phyloP scores from a whole-genome alignment of 2,797 vertebrate species.

The Ambastaia sidthimunki region DNA sequence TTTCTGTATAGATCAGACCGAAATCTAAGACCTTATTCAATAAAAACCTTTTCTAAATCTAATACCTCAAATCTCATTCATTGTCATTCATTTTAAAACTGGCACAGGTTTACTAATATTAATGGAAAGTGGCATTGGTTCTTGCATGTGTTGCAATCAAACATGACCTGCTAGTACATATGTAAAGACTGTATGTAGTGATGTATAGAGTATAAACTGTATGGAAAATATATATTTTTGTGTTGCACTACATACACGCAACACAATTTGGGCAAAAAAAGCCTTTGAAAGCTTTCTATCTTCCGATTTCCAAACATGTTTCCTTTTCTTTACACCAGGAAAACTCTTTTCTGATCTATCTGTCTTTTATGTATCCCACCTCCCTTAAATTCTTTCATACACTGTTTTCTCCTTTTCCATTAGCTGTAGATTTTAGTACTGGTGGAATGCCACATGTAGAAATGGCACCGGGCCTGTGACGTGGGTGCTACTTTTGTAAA shows the following conservation, averaged over 20 bases:
- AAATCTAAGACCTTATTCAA: too few relatives aligned
- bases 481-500: slow-evolving; percentile 26
- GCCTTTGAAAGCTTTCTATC: slow-evolving; percentile 22
- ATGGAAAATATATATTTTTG: too few relatives aligned
- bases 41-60: too few relatives aligned
- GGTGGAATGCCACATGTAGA: slow-evolving; percentile 31
- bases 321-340: slow-evolving; percentile 17
- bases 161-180: too few relatives aligned
- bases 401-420: slow-evolving; percentile 34
- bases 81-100: too few relatives aligned
- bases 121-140: too few relatives aligned
- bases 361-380: background rate
- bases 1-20: too few relatives aligned
- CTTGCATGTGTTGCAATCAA: too few relatives aligned
- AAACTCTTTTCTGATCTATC: slow-evolving; percentile 15
- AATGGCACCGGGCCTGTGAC: slow-evolving; percentile 17
- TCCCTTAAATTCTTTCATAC: slow-evolving; percentile 25
- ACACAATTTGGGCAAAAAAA: background rate
- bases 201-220: too few relatives aligned
- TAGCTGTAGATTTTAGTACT: slow-evolving; percentile 41
- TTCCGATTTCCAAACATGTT: background rate
- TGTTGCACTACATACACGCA: background rate
- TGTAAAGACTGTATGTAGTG: too few relatives aligned
- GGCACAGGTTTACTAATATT: too few relatives aligned
- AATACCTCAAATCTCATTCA: too few relatives aligned